Evolutionary conservation across 2,888 invertebrate species (phyloP), one percentile per base, ranked within the genome.

Genomic region (Dascillus cervinus): DNA sequence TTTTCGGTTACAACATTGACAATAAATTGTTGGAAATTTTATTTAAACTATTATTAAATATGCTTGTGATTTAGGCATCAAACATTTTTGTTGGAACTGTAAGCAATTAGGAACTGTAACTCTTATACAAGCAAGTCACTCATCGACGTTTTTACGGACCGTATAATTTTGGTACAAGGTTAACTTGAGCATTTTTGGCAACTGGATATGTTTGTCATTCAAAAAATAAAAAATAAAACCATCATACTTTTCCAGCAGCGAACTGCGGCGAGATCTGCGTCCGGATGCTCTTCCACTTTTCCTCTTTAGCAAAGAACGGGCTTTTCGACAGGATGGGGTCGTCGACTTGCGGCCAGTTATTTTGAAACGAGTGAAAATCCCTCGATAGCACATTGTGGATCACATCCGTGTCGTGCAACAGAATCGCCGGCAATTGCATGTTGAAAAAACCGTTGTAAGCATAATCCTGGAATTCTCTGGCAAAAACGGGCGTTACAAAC

Each of bases 251-350:
- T 5, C 58, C 57, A 2, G 52, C 46, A 1, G 70, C 67, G 4
- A 71, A 55, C 1, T 65, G 65, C 0, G 70, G 58, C 2, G 69
- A 63, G 3, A 71, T 42, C 31, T 66, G 65, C 1, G 58, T 53
- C 2, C 72, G 56, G 2, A 66, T 47, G 2, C 60, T 52, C 32
- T 65, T 64, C 71, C 71, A 68, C 38, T 59, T 45, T 8, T 61
- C 53, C 2, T 66, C 62, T 2, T 50, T 53, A n/a, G 69, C 32
- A 0, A 50, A 26, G 32, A 71, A 65, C 2, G 66, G 63, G 51
- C 65, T 64, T 20, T 58, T 56, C 3, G 56, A 54, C 5, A 63
- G 45, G 2, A 71, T 41, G 1, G 59, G 65, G 25, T 70, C 70
- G 0, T 47, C 41, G 9, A 58, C 50, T 4, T 60, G 55, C 29